Evolutionary conservation across 2,888 invertebrate genomes (phyloP).

Genomic region (Pasiphila rectangulata): DNA sequence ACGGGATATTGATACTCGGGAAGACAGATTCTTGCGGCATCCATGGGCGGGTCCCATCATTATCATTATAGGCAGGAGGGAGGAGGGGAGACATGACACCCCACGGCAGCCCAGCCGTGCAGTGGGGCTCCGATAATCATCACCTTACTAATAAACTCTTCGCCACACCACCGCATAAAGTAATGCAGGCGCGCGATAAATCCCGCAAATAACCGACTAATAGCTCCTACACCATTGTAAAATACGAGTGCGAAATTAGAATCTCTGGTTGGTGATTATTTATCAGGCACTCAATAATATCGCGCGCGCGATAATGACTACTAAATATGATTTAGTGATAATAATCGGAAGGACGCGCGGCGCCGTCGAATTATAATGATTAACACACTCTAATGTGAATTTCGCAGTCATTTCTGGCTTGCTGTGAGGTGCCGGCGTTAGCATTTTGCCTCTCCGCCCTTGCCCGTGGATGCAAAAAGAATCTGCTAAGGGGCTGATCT

Average conservation of each 20-base stretch:
- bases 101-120: no score
- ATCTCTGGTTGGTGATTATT: constrained; percentile 32
- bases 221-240: constrained; percentile 22
- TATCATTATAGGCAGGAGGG: no score
- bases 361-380: constrained; percentile 35
- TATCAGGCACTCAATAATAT: constrained; percentile 38
- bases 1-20: no score
- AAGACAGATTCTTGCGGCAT: no score
- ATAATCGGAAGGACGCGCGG: constrained; percentile 37
- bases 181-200: constrained; percentile 18
- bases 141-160: no score
- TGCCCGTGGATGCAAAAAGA: no score
- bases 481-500: no score
- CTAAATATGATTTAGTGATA: constrained; percentile 43
- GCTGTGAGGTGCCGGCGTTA: no score
- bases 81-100: no score
- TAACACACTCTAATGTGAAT: constrained; percentile 30
- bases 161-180: constrained; percentile 11
- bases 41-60: no score
- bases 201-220: constrained; percentile 24
- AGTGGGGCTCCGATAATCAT: no score
- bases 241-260: constrained; percentile 31
- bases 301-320: constrained; percentile 36
- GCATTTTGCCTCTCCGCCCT: no score
- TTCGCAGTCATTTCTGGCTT: constrained; percentile 7